Base-by-base conservation (phyloP, 2,888 invertebrate genomes). In the Stictocephala bisonia region DNA sequence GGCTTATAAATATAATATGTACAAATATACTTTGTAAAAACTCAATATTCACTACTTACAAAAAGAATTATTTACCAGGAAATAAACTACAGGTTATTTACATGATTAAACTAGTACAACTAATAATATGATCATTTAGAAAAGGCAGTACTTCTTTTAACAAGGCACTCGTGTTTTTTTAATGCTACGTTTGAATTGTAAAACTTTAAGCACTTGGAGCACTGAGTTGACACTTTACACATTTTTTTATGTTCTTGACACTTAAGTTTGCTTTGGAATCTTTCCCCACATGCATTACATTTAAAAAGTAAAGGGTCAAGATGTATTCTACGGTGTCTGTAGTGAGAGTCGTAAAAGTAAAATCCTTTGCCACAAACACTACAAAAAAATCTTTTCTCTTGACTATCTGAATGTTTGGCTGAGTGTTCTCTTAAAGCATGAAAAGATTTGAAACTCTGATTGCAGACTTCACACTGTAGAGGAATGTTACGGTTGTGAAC, bases 331-430 rank as follows among this genome's bases (percentile, higher is more conserved):
- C 60, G 3, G 13, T 60, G 60, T n/a, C 60, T 35, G 7, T 20
- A 6, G n/a, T 60, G 60, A 40, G 60, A 60, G 40, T 60, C 60
- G 24, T 60, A 60, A 18, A 22, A 60, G 13, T 60, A 60, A 15
- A 60, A 60, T 22, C 60, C 60, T 40, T 60, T 60, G n/a, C 60
- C 60, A 60, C 60, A 60, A 40, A 60, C 24, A 6, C 41, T 40
- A 40, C 60, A 60, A 26, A 60, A 60, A 15, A 22, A 60, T 20
- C 41, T 60, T 24, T 60, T 60, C 15, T 60, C 60, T 13, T 60
- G 60, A 6, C 11, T 1, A 9, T 20, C 40, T 3, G 60, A 60
- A 22, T 60, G 60, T 9, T 18, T 40, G n/a, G 60, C 60, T 1
- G 40, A 24, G 24, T 60, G 60, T 18, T 60, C 60, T 22, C 60